Evolutionary conservation across 2,797 vertebrate genomes (phyloP).

Genomic region (Acipenser oxyrinchus): DNA sequence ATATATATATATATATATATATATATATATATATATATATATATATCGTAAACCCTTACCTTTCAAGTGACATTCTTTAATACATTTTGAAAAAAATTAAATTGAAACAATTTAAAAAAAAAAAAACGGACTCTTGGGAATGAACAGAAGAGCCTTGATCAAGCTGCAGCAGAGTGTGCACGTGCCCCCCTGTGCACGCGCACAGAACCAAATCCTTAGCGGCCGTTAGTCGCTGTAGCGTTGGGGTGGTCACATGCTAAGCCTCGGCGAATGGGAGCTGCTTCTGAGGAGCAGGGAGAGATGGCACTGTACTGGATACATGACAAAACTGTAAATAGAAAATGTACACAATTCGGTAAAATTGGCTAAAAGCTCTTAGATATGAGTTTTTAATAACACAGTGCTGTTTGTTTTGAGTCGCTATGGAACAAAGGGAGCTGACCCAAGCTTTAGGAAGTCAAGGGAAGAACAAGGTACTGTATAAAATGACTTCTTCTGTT

Average conservation of each 20-base stretch:
- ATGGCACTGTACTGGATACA: not conserved
- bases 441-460: constrained; percentile 9
- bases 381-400: not conserved
- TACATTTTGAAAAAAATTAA: not conserved
- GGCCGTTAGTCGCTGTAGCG: constrained; percentile 12
- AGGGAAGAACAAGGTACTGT: constrained; percentile 14
- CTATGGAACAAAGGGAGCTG: constrained; percentile 12
- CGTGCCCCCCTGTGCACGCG: not conserved
- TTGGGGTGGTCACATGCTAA: constrained; percentile 8
- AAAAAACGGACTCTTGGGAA: not conserved
- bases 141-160: not conserved
- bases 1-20: too few relatives aligned
- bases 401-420: constrained; percentile 9
- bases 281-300: not conserved
- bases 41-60: too few relatives aligned
- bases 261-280: constrained; percentile 5
- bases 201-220: not conserved
- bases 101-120: not conserved
- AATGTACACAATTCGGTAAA: constrained; percentile 2
- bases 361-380: not conserved
- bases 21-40: too few relatives aligned
- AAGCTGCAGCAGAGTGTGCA: not conserved
- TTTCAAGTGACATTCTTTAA: too few relatives aligned
- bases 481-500: not conserved
- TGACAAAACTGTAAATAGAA: not conserved